Evolutionary conservation across 2,888 invertebrate species (phyloP).

Genomic region (Drosophila anceps): DNA sequence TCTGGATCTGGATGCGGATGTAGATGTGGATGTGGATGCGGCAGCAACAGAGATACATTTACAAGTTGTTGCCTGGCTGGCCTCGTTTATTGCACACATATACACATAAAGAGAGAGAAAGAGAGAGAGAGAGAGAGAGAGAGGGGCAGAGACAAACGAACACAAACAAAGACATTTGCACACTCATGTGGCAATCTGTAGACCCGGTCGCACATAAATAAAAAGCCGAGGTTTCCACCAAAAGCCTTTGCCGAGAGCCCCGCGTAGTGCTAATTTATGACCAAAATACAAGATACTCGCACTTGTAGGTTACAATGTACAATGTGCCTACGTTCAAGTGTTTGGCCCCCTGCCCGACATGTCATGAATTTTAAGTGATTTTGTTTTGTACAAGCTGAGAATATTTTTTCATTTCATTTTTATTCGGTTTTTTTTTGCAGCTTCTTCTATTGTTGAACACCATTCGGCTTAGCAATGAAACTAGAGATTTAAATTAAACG

Average conservation of each 20-base stretch:
- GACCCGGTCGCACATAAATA: slow-evolving; percentile 53
- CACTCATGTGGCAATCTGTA: slow-evolving; percentile 49
- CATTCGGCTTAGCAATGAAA: neutral
- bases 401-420: slow-evolving; percentile 13
- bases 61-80: slow-evolving; percentile 54
- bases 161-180: slow-evolving; percentile 28
- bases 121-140: no score
- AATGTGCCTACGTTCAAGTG: slow-evolving; percentile 58
- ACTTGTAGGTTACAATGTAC: neutral
- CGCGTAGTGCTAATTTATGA: slow-evolving; percentile 71
- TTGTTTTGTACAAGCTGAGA: slow-evolving; percentile 25
- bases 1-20: slow-evolving; percentile 21
- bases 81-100: slow-evolving; percentile 53
- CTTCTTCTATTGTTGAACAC: slow-evolving; percentile 1
- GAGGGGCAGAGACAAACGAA: neutral
- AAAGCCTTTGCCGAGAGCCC: slow-evolving; percentile 36
- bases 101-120: slow-evolving; percentile 9
- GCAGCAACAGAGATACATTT: slow-evolving; percentile 56
- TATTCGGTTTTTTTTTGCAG: neutral
- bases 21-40: slow-evolving; percentile 26
- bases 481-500: neutral
- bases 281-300: slow-evolving; percentile 45
- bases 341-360: slow-evolving; percentile 43
- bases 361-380: slow-evolving; percentile 75
- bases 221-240: slow-evolving; percentile 42